A percentile compares a stretch with the other conserved stretches of the same genome.
These are phyloP conservation scores for Epinotia brunnichana DNA, from an alignment of 2,888 invertebrate genomes.

Conservation along the genomic window DNA sequence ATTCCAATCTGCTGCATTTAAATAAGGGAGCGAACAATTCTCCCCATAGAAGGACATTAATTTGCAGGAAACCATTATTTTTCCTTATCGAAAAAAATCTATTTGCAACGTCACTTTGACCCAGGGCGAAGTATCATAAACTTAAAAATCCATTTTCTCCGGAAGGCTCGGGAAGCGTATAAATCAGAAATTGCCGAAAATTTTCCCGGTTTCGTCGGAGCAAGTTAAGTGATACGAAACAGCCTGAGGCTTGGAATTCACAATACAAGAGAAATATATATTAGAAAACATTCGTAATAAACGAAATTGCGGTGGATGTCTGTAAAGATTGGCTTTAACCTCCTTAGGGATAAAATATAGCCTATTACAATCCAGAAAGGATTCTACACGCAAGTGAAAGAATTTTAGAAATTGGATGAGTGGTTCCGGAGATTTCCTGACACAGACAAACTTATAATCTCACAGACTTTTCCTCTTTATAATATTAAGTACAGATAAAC, in stretches of 20 bases:
- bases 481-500: too few species aligned
- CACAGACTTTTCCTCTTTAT: too few species aligned
- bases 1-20: constrained; percentile 4
- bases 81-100: constrained; percentile 44
- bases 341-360: too few species aligned
- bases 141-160: constrained; percentile 44
- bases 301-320: constrained; percentile 4
- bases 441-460: too few species aligned
- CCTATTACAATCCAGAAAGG: too few species aligned
- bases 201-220: constrained; percentile 18
- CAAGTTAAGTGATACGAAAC: constrained; percentile 23
- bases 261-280: constrained; percentile 17
- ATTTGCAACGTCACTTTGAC: constrained; percentile 14
- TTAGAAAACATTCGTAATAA: background rate
- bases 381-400: too few species aligned
- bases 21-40: background rate
- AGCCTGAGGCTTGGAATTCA: background rate
- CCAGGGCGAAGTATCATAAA: constrained; percentile 35
- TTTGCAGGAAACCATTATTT: constrained; percentile 39
- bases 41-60: constrained; percentile 26
- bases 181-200: constrained; percentile 39
- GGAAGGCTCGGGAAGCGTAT: constrained; percentile 28
- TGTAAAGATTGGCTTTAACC: background rate
- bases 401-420: too few species aligned
- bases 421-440: too few species aligned